phyloP scores from a whole-genome alignment of 2,888 invertebrate genomes.

The Plemyria rubiginata region DNA sequence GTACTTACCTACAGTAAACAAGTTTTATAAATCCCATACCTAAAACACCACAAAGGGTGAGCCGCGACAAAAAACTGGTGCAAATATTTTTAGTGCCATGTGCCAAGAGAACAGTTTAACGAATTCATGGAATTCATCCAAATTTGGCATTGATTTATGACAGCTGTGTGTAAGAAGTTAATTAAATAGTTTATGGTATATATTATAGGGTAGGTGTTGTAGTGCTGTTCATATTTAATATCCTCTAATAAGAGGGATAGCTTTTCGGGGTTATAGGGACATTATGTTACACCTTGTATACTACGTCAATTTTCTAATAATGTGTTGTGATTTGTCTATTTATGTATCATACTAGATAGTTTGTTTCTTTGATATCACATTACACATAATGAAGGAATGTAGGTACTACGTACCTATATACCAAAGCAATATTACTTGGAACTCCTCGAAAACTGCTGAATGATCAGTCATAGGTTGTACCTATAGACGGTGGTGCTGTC shows the following conservation, averaged over 20 bases:
- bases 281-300: no score
- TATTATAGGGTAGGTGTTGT: not conserved
- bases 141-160: slow-evolving; percentile 22
- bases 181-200: not conserved
- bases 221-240: no score
- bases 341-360: slow-evolving; percentile 4
- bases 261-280: no score
- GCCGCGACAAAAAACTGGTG: not conserved
- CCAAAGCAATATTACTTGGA: slow-evolving; percentile 16
- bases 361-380: slow-evolving; percentile 18
- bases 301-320: not conserved
- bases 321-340: not conserved
- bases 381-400: slow-evolving; percentile 20
- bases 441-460: slow-evolving; percentile 14
- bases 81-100: slow-evolving; percentile 4
- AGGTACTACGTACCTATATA: not conserved
- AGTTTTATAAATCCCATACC: no score
- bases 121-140: slow-evolving; percentile 20
- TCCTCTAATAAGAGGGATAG: no score
- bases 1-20: no score
- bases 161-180: not conserved
- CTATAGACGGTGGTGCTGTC: slow-evolving; percentile 44
- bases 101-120: slow-evolving; percentile 13
- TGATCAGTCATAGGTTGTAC: slow-evolving; percentile 3
- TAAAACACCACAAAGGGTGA: not conserved